Percentiles rank a stretch among this genome's conserved stretches.
Evolutionary conservation across 2,888 invertebrate genomes (phyloP).

Genomic region (Chymomyza fuscimana): DNA sequence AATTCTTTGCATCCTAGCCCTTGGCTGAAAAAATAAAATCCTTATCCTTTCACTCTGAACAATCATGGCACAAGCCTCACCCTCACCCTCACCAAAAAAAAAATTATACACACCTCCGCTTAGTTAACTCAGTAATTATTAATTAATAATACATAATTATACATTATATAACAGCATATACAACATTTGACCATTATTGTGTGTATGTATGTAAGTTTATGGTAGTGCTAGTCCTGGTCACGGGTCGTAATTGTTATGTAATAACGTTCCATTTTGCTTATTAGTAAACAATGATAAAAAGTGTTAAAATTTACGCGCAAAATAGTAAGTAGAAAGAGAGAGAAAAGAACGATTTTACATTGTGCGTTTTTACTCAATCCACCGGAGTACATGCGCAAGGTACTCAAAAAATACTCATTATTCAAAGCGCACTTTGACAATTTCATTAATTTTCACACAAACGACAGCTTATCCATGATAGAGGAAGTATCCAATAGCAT

Average conservation of each 20-base stretch:
- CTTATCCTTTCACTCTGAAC: too few species aligned
- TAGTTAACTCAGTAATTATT: background rate
- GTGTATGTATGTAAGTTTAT: background rate
- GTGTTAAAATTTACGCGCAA: slow-evolving; percentile 45
- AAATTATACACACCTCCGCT: background rate
- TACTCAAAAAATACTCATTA: background rate
- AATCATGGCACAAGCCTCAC: background rate
- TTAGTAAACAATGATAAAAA: slow-evolving; percentile 65
- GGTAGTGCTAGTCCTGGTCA: background rate
- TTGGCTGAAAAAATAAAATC: too few species aligned
- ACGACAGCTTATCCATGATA: slow-evolving; percentile 78
- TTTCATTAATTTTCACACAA: slow-evolving; percentile 61
- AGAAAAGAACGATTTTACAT: background rate
- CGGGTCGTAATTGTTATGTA: background rate
- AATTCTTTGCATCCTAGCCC: too few species aligned
- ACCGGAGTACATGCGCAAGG: background rate
- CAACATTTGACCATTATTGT: slow-evolving; percentile 15
- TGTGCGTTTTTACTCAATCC: background rate
- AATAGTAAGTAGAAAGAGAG: background rate
- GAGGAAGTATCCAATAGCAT: slow-evolving; percentile 76
- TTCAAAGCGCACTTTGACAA: background rate
- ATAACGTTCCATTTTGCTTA: slow-evolving; percentile 42
- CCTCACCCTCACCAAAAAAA: slow-evolving; percentile 5
- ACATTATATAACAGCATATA: slow-evolving; percentile 48
- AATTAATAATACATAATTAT: slow-evolving; percentile 31